These are phyloP conservation scores for Psittacula echo DNA, from an alignment of 2,797 vertebrate genomes.

Conservation along the genomic window DNA sequence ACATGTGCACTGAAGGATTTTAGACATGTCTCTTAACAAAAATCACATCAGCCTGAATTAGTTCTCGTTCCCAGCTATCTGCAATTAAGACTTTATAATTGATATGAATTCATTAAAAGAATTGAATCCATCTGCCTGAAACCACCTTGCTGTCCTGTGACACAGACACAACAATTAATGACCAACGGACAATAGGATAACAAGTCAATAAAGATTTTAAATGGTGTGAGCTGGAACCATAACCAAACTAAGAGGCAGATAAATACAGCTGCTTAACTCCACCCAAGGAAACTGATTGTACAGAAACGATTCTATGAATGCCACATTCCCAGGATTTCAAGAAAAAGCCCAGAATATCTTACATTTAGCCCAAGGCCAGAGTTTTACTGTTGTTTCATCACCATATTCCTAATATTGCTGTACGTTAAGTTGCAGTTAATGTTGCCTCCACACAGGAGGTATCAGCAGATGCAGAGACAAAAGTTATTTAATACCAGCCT, in stretches of 20 bases:
- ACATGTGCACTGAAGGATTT: not conserved
- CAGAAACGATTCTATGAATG: not conserved
- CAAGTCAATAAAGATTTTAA: constrained; percentile 57
- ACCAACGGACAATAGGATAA: constrained; percentile 37
- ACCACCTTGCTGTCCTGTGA: not conserved
- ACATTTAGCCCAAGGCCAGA: constrained; percentile 3
- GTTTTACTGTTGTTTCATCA: not conserved
- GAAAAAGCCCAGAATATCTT: not conserved
- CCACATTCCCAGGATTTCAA: not conserved
- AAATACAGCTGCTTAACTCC: constrained; percentile 61
- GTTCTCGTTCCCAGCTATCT: not conserved
- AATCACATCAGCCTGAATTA: not conserved
- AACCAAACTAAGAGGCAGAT: constrained; percentile 48
- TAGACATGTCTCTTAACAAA: not conserved
- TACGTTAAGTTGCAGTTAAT: not conserved
- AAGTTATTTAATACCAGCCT: not conserved
- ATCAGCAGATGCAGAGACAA: not conserved
- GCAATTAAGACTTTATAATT: not conserved
- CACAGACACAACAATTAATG: constrained; percentile 41
- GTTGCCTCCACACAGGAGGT: not conserved
- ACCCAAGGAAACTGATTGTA: constrained; percentile 17
- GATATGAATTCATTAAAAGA: not conserved
- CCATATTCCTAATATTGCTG: not conserved
- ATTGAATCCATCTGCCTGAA: constrained; percentile 25
- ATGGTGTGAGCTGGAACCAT: constrained; percentile 52